phyloP scores from a whole-genome alignment of 92 coral and sea anemone species.

The Paramuricea clavata region DNA sequence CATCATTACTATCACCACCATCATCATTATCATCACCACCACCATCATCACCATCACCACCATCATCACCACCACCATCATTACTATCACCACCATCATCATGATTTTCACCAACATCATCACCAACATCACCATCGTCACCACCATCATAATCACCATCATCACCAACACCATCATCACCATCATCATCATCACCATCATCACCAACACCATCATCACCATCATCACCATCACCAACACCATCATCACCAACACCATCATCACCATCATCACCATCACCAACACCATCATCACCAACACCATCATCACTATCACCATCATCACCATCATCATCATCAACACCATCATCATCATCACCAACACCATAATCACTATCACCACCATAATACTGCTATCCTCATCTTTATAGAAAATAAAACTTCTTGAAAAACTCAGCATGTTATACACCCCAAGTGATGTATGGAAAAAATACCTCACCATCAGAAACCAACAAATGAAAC shows the following conservation, averaged over 20 bases:
- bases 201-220: background rate
- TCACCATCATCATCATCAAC: background rate
- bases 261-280: background rate
- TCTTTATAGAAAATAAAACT: slow-evolving; percentile 18
- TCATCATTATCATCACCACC: slow-evolving; percentile 6
- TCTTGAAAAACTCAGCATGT: background rate
- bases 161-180: too few relatives aligned
- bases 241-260: background rate
- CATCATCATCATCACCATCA: too few relatives aligned
- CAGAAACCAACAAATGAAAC: slow-evolving; percentile 12
- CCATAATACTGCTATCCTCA: background rate
- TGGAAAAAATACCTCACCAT: slow-evolving; percentile 16
- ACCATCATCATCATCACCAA: background rate
- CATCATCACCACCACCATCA: background rate
- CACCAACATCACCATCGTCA: too few relatives aligned
- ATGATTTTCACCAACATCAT: too few relatives aligned
- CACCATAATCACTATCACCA: background rate
- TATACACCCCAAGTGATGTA: slow-evolving; percentile 21
- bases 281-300: background rate
- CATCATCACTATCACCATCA: background rate
- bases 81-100: background rate
- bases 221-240: slow-evolving; percentile 7
- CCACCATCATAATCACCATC: too few relatives aligned
- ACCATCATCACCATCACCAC: slow-evolving; percentile 23
- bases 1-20: background rate